phyloP scores from a whole-genome alignment of 1,140 invertebrate genomes.

The Ditylenchus dipsaci region DNA sequence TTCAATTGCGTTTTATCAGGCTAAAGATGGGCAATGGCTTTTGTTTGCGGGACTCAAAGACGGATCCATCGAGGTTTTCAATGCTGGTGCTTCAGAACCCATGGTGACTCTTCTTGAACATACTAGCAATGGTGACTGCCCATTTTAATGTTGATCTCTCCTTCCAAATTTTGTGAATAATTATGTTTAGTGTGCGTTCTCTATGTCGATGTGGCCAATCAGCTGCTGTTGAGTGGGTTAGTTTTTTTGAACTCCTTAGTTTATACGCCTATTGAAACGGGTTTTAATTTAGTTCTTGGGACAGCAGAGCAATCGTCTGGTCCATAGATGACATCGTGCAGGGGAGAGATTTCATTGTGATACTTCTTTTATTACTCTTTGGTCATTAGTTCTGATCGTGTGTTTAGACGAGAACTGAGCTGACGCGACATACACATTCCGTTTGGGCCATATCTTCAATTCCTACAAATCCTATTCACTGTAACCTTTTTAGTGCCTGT shows the following conservation, averaged over 20 bases:
- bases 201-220: background rate
- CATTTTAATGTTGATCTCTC: background rate
- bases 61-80: slow-evolving; percentile 2
- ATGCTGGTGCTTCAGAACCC: background rate
- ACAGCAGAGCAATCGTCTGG: slow-evolving; percentile 48
- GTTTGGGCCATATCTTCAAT: slow-evolving; percentile 83
- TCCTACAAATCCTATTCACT: slow-evolving; percentile 41
- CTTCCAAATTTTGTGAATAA: background rate
- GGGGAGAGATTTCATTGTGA: slow-evolving; percentile 9
- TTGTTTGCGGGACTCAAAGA: slow-evolving; percentile 8
- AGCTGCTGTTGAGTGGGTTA: slow-evolving; percentile 12
- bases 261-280: too few relatives aligned
- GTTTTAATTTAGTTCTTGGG: slow-evolving; percentile 34
- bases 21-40: background rate
- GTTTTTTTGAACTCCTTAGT: too few relatives aligned
- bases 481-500: background rate
- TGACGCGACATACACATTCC: slow-evolving; percentile 68
- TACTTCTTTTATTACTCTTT: background rate
- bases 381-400: background rate
- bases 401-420: background rate
- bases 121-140: background rate
- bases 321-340: slow-evolving; percentile 25
- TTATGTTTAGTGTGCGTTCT: slow-evolving; percentile 4
- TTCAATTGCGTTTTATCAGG: background rate
- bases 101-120: background rate